Base-by-base conservation (phyloP, 2,888 invertebrate genomes). In the Ellobium chinense region DNA sequence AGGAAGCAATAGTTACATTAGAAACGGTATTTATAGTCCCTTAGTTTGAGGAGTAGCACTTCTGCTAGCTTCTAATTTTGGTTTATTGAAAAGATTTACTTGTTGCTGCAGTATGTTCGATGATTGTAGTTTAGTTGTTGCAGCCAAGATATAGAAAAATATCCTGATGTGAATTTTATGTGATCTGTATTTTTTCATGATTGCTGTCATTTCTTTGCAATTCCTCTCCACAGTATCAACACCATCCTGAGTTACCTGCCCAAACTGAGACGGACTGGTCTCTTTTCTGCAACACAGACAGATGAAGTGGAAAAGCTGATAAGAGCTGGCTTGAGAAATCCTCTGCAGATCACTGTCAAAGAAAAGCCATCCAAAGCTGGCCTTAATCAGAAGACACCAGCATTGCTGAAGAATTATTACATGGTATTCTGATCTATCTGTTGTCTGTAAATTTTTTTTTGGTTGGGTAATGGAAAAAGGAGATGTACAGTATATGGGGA, bases 241-340 rank as follows among this genome's bases (percentile, higher is more conserved):
- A 96, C 96, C 24, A 99, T 99, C 87, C 94, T 99, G 4, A 96
- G 96, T 86, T 97, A 96, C 93, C 93, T 99, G 58, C 99, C 99
- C 0, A 95, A 98, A 54, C 97, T 98, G 91, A 94, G 99, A 39
- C 95, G 99, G 86, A 99, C 99, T 0, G 98, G 99, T 0, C 94
- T 99, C n/a, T 99, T 76, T 39, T 81, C 76, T n/a, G 81, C 81
- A 31, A 81, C 77, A 56, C 77, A 81, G 37, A 81, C 81, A 0
- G 97, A 97, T 90, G 97, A 98, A 93, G 95, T 99, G 0, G 96
- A 97, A 83, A 96, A 97, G 89, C 93, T 99, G 21, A 96, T 99
- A 73, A 94, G 98, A 87, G 99, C 99, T 2, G 99, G 99, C 0
- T 86, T 99, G 7, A 94, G 99, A 85, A 99, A 99, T 94, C 99